A percentile compares a stretch with the other conserved stretches of the same genome.
phyloP scores from a whole-genome alignment of 2,797 vertebrate species.

The Streptopelia turtur region DNA sequence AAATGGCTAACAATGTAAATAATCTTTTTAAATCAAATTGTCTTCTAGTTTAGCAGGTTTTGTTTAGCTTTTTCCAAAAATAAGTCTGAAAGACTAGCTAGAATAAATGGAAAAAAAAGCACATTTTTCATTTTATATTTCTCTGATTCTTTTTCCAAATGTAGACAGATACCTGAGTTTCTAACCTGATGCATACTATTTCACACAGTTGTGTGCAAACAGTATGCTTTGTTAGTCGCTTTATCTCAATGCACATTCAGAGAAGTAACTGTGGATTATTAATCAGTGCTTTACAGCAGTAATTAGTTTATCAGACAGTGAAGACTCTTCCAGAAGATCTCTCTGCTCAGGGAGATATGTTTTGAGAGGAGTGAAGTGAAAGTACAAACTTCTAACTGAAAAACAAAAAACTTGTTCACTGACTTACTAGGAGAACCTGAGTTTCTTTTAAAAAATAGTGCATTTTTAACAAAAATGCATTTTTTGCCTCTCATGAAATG shows the following conservation, averaged over 20 bases:
- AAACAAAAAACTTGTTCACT: fast-evolving
- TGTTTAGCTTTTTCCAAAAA: background rate
- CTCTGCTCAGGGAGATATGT: fast-evolving
- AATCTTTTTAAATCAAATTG: background rate
- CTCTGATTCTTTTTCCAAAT: background rate
- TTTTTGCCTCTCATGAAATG: background rate
- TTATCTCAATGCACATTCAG: background rate
- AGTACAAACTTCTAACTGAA: background rate
- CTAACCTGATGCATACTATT: background rate
- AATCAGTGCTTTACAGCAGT: background rate
- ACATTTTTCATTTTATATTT: background rate
- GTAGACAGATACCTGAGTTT: background rate
- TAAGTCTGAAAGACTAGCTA: background rate
- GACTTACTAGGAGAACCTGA: background rate
- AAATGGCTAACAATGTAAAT: background rate
- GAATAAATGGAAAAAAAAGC: background rate
- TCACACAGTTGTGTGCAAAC: background rate
- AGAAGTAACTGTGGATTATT: background rate
- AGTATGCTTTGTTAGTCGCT: background rate
- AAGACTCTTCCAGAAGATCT: background rate
- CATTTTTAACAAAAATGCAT: background rate
- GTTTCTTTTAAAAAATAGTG: background rate
- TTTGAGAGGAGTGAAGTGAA: background rate
- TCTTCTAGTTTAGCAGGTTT: background rate
- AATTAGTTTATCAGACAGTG: background rate